phyloP scores from a whole-genome alignment of 2,797 vertebrate genomes.

The Peromyscus eremicus region DNA sequence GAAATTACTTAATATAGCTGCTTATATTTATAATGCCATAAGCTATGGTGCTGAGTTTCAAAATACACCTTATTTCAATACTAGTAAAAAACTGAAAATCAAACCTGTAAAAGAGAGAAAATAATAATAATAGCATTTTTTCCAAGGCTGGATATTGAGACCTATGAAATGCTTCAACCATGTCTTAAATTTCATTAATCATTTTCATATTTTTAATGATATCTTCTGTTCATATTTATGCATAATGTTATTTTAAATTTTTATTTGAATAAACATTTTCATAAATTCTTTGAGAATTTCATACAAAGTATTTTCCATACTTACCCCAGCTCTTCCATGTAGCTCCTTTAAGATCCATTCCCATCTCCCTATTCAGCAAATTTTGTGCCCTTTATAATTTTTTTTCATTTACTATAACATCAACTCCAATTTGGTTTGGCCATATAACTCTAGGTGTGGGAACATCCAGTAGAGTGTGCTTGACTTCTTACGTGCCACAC shows the following conservation, averaged over 20 bases:
- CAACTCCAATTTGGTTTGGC: background rate
- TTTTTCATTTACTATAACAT: background rate
- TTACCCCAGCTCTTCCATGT: background rate
- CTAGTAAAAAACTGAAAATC: conserved; percentile 55
- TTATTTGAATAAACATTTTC: background rate
- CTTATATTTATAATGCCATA: conserved; percentile 55
- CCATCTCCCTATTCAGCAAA: background rate
- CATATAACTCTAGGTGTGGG: too few species aligned
- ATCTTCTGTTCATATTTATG: conserved; percentile 27
- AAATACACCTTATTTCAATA: conserved; percentile 50
- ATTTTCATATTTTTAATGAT: conserved; percentile 19
- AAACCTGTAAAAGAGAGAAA: conserved; percentile 57
- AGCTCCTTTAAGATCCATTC: background rate
- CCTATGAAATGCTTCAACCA: conserved; percentile 44
- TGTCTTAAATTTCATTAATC: conserved; percentile 60
- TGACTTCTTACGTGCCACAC: background rate
- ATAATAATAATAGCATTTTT: conserved; percentile 57
- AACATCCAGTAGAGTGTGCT: background rate
- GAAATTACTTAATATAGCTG: conserved; percentile 12
- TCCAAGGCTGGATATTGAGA: conserved; percentile 51
- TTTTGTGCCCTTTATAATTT: background rate
- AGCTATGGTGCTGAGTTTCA: conserved; percentile 33
- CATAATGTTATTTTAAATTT: conserved; percentile 56
- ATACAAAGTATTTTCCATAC: background rate
- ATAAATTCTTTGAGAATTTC: background rate